phyloP scores from a whole-genome alignment of 2,888 invertebrate genomes.

The Hypsopygia costalis region DNA sequence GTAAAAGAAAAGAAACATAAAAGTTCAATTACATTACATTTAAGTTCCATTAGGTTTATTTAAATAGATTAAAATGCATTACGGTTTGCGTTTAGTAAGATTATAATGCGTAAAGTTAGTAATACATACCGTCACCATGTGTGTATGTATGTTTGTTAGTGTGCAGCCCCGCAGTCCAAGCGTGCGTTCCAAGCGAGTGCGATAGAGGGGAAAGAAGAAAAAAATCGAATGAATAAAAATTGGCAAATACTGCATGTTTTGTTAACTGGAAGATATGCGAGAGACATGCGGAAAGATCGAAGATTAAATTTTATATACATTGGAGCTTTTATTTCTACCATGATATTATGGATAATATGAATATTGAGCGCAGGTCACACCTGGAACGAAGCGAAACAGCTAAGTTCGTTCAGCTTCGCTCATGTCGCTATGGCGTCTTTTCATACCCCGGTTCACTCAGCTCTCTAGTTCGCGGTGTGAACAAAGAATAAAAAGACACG shows the following conservation, averaged over 20 bases:
- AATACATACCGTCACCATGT: slow-evolving; percentile 66
- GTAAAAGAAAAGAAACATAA: too few species aligned
- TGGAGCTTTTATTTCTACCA: background rate
- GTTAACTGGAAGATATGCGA: slow-evolving; percentile 31
- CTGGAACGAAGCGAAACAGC: too few species aligned
- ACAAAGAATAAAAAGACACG: too few species aligned
- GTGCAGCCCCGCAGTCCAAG: slow-evolving; percentile 74
- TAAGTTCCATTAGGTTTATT: too few species aligned
- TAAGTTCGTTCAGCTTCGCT: too few species aligned
- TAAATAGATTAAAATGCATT: too few species aligned
- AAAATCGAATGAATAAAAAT: slow-evolving; percentile 72
- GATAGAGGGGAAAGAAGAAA: slow-evolving; percentile 74
- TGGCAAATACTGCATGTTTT: slow-evolving; percentile 20
- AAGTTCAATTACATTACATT: too few species aligned
- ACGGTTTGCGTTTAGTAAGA: slow-evolving; percentile 12
- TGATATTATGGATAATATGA: too few species aligned
- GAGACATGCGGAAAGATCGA: slow-evolving; percentile 54
- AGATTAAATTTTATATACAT: slow-evolving; percentile 15
- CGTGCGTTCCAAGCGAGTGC: slow-evolving; percentile 81
- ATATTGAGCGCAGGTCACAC: too few species aligned
- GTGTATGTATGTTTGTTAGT: slow-evolving; percentile 62
- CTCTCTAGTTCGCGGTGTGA: too few species aligned
- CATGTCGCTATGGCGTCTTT: too few species aligned
- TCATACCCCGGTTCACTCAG: too few species aligned
- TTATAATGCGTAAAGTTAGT: slow-evolving; percentile 26